Evolutionary conservation across 2,797 vertebrate species (phyloP), one percentile per base, ranked within the genome.

Genomic region (Lepilemur septentrionalis): DNA sequence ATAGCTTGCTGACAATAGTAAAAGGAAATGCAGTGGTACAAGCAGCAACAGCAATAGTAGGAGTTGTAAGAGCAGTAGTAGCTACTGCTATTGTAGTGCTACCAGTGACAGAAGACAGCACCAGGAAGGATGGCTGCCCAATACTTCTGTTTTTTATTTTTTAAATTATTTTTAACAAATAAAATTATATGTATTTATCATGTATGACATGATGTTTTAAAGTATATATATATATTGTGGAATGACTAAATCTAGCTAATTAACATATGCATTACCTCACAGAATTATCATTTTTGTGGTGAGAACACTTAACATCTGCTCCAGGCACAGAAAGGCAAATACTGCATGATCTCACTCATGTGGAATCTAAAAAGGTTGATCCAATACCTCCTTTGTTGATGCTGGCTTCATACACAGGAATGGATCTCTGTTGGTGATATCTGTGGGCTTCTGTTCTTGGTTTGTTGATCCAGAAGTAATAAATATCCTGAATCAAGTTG

Each of bases 371-470:
- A 79, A 55, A 79, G 23, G 15, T 81, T 59, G 25, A 38, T 61
- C n/a, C 10, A 38, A 15, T 30, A 15, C 18, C 12, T 5, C 10
- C 15, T 67, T 78, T 63, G 6, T 52, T 70, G 38, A 17, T 15
- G 20, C 3, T 59, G 6, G 20, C 10, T 50, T 88, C 28, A 61
- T 11, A 61, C 22, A 25, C 0, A 43, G 38, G 43, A 41, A 4
- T 83, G 18, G 12, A n/a, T 78, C 43, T 57, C 7, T 59, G 1
- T 4, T 59, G 55, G 23, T 43, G 12, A 55, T 59, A 38, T n/a
- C 43, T 88, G 32, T 93, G 78, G n/a, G 30, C 32, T 89, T 79
- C n/a, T 89, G 2, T 25, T 50, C 15, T 79, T 83, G 43, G 43
- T 3, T 63, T 4, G 38, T 73, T 63, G 35, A 82, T 14, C 11